Evolutionary conservation across 2,113 vertebrate species (phyloP), one percentile per base, ranked within the genome.

Genomic region (Callospermophilus lateralis): DNA sequence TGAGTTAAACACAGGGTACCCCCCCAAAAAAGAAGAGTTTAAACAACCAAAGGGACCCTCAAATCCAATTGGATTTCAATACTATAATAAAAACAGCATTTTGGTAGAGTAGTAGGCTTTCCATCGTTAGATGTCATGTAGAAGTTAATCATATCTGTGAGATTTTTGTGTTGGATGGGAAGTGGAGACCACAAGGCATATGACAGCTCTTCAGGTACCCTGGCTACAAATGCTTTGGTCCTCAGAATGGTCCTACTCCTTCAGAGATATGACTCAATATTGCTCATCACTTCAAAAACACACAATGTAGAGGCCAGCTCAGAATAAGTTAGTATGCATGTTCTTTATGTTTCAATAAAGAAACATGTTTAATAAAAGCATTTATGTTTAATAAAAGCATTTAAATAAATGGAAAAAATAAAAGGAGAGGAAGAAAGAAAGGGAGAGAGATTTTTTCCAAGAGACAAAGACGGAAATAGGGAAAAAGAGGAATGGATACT

Each of bases 401-500:
- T 90, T 53, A 73, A 88, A 90, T 48, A 28, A 68, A 63, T 45
- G 7, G 4, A 42, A 55, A 55, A 89, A 37, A 34, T 24, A n/a
- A 51, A 51, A 79, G 24, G 19, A 15, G 12, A 22, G 19, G 1
- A 8, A 26, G 3, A 30, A 1, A 32, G 1, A 13, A 11, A 32
- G 0, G 15, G 0, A 24, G 1, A 53, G 7, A 58, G 19, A 45
- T 6, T 58, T 19, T 19, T 58, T 58, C 20, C 53, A 19, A 37
- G 0, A 32, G 11, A 30, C 0, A 4, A 4, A 45, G 6, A 30
- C 0, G 12, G 2, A 37, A 1, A 2, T 7, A 55, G 26, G 1
- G 1, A 51, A 13, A 3, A 17, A 42, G 8, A 11, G 8, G 65
- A 28, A 6, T 1, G 4, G 5, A 28, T n/a, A 42, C 1, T 13